A percentile compares a stretch with the other conserved stretches of the same genome.
Conservation (phyloP, 1,140 invertebrate genomes). For the Zophobas morio region DNA sequence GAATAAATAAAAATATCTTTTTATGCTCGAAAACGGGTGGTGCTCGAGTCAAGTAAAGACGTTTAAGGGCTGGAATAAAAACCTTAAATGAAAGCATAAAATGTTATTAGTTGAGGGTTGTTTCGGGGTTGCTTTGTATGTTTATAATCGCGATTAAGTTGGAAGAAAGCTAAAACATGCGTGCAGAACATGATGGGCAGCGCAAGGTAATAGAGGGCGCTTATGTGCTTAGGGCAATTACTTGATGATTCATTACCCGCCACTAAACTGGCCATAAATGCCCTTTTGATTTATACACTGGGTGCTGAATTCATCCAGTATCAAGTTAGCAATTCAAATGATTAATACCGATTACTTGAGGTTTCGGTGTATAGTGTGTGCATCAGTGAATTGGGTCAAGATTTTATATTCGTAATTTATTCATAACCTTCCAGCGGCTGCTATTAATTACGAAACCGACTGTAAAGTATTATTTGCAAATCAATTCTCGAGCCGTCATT, state of each 20-base stretch:
- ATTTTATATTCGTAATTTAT: conserved; percentile 46
- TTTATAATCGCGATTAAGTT: conserved; percentile 19
- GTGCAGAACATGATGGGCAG: conserved; percentile 37
- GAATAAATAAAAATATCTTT: conserved; percentile 11
- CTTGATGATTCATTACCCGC: conserved; percentile 48
- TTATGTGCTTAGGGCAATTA: conserved; percentile 49
- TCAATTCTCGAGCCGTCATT: conserved; percentile 13
- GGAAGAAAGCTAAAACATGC: conserved; percentile 31
- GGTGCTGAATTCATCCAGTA: conserved; percentile 44
- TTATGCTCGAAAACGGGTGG: background rate
- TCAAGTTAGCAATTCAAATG: conserved; percentile 45
- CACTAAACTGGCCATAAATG: conserved; percentile 48
- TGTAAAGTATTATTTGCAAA: conserved; percentile 39
- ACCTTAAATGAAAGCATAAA: background rate
- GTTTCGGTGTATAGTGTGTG: conserved; percentile 28
- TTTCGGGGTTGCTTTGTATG: background rate
- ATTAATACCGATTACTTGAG: conserved; percentile 45
- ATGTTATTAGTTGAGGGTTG: background rate
- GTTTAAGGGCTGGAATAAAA: background rate
- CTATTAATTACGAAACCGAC: conserved; percentile 29
- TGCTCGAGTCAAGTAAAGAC: background rate
- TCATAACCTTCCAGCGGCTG: conserved; percentile 25
- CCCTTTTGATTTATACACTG: conserved; percentile 49
- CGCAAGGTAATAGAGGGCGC: conserved; percentile 31
- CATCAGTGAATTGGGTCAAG: conserved; percentile 20